Evolutionary conservation across 2,113 vertebrate genomes (phyloP).

Genomic region (Meleagris gallopavo): DNA sequence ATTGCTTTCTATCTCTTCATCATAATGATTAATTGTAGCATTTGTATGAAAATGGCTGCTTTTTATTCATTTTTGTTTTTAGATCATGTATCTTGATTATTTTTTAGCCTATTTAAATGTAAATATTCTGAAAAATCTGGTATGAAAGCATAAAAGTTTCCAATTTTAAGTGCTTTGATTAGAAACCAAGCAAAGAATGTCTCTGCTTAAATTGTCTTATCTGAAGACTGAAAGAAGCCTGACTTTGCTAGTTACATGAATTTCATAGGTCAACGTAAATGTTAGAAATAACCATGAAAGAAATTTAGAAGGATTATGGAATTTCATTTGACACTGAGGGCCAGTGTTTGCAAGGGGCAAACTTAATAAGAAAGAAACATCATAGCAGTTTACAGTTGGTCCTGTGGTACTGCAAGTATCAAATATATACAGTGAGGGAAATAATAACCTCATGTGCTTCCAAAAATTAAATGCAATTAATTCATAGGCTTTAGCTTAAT

Average conservation of each 20-base stretch:
- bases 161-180: conserved; percentile 44
- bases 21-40: conserved; percentile 75
- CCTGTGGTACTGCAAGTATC: background rate
- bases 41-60: conserved; percentile 68
- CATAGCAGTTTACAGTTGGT: background rate
- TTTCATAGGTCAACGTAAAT: conserved; percentile 65
- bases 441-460: background rate
- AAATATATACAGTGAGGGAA: background rate
- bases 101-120: conserved; percentile 55
- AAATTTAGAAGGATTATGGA: conserved; percentile 61
- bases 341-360: conserved; percentile 4
- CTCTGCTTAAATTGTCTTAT: conserved; percentile 28
- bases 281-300: conserved; percentile 31
- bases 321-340: conserved; percentile 55
- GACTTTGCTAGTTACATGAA: conserved; percentile 39
- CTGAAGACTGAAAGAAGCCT: conserved; percentile 21
- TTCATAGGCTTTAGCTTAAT: background rate
- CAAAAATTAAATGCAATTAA: background rate
- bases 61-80: conserved; percentile 65
- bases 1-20: conserved; percentile 75
- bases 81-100: conserved; percentile 28
- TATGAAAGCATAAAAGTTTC: conserved; percentile 52
- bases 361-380: conserved; percentile 29
- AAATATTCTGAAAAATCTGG: conserved; percentile 32
- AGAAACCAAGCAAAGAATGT: conserved; percentile 16